Conservation (phyloP, 2,113 vertebrate genomes). For the Boulengeromyrus knoepffleri region DNA sequence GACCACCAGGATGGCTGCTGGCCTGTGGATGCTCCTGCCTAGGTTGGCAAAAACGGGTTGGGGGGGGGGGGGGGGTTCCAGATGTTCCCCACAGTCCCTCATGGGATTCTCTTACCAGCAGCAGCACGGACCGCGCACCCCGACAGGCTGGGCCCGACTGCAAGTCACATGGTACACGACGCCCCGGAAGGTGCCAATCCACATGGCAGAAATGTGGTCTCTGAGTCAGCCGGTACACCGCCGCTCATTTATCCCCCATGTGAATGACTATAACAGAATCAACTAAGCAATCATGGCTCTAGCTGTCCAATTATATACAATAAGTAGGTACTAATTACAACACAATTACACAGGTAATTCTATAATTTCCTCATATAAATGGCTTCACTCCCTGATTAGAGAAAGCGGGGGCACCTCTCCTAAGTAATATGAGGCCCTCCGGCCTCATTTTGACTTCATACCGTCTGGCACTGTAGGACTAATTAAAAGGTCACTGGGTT, state of each 20-base stretch:
- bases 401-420: not conserved
- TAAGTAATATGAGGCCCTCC: not conserved
- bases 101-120: not conserved
- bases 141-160: not conserved
- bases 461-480: not conserved
- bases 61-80: not conserved
- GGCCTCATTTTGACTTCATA: not conserved
- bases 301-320: conserved; percentile 4
- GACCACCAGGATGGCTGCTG: not conserved
- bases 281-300: not conserved
- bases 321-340: conserved; percentile 4
- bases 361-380: not conserved
- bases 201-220: not conserved
- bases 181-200: not conserved
- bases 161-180: not conserved
- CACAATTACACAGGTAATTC: not conserved
- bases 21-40: not conserved
- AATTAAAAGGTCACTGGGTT: conserved; percentile 1
- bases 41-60: not conserved
- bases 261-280: not conserved
- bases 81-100: not conserved
- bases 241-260: not conserved
- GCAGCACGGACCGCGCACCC: not conserved
- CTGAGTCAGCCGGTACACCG: not conserved
- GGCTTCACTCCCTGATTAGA: conserved; percentile 4